Percentiles rank a stretch among this genome's conserved stretches.
Conservation (phyloP, 2,888 invertebrate species). For the Drosophila subsilvestris region DNA sequence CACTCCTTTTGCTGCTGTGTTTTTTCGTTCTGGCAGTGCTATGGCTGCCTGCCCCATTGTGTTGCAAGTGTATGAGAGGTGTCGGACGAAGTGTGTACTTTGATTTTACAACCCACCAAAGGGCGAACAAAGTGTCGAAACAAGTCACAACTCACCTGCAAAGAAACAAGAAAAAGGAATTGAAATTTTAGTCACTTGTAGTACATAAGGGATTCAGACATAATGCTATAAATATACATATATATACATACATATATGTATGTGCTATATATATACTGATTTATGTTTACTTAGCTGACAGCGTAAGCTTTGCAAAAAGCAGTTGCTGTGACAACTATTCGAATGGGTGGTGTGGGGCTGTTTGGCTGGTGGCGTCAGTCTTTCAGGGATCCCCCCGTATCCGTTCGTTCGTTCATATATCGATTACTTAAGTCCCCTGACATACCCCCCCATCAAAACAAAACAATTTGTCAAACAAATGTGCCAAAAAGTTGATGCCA, state of each 20-base stretch:
- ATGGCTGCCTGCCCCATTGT: conserved; percentile 20
- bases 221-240: conserved; percentile 10
- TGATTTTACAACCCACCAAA: conserved; percentile 73
- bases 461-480: conserved; percentile 77
- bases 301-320: conserved; percentile 38
- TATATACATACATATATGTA: neutral
- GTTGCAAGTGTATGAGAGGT: conserved; percentile 47
- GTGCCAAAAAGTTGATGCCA: conserved; percentile 72
- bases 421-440: conserved; percentile 50
- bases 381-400: conserved; percentile 32
- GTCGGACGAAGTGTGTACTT: conserved; percentile 72
- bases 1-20: neutral
- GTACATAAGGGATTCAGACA: conserved; percentile 42
- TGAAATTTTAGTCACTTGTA: conserved; percentile 72
- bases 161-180: conserved; percentile 61
- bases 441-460: conserved; percentile 54
- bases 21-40: neutral
- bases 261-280: conserved; percentile 20
- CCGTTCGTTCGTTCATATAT: conserved; percentile 40
- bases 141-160: conserved; percentile 64
- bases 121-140: conserved; percentile 43
- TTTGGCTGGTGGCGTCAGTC: conserved; percentile 37
- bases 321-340: conserved; percentile 72
- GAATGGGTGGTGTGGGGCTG: conserved; percentile 48
- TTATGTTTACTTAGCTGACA: conserved; percentile 71